Conservation (phyloP, 2,797 vertebrate species). For the Peromyscus melanophrys region DNA sequence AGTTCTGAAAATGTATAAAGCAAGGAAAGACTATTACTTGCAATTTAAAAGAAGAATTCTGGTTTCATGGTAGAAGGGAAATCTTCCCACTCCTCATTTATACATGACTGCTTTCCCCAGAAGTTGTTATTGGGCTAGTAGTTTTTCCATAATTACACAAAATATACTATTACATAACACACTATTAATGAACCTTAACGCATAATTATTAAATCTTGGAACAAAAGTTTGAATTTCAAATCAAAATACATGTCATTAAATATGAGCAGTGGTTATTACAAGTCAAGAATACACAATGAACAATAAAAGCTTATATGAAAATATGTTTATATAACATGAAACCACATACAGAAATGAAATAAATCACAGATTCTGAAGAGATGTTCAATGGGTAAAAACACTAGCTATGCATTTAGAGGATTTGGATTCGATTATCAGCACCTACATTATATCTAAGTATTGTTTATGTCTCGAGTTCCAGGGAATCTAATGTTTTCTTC, state of each 20-base stretch:
- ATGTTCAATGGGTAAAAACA: too few species aligned
- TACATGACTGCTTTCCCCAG: neutral
- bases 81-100: neutral
- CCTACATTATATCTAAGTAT: too few species aligned
- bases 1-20: slow-evolving; percentile 29
- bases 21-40: neutral
- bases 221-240: neutral
- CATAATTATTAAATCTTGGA: neutral
- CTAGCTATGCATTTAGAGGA: too few species aligned
- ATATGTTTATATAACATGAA: neutral
- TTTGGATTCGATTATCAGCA: neutral
- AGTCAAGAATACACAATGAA: neutral
- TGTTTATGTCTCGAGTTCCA: neutral
- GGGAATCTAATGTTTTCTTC: neutral
- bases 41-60: neutral
- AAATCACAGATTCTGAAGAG: neutral
- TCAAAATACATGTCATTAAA: neutral
- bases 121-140: neutral
- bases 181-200: neutral
- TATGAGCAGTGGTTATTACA: neutral
- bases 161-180: neutral
- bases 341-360: too few species aligned
- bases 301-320: neutral
- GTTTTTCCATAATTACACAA: neutral
- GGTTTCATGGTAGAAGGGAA: neutral